A percentile compares a stretch with the other conserved stretches of the same genome.
Evolutionary conservation across 2,797 vertebrate species (phyloP).

Genomic region (Yasuhikotakia modesta): DNA sequence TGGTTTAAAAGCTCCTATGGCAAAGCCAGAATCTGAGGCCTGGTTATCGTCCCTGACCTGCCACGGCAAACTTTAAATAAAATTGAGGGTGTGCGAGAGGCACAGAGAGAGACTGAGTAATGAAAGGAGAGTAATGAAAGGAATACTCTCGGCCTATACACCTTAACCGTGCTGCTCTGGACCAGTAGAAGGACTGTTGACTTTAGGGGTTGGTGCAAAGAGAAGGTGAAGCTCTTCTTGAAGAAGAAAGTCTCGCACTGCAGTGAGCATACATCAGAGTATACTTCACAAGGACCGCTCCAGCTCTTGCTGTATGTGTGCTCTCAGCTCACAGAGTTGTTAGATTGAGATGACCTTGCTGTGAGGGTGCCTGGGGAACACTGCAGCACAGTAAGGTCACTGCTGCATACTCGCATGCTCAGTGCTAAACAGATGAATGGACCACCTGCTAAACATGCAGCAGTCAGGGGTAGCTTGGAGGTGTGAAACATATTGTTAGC

Average conservation of each 20-base stretch:
- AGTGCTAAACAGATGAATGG: neutral
- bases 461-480: neutral
- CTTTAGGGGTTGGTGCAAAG: constrained; percentile 3
- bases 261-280: neutral
- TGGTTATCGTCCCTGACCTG: constrained; percentile 67
- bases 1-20: constrained; percentile 59
- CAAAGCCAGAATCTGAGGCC: constrained; percentile 53
- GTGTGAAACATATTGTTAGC: neutral
- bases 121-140: constrained; percentile 2
- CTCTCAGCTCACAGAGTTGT: constrained; percentile 7
- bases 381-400: constrained; percentile 25
- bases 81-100: neutral
- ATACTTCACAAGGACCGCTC: neutral
- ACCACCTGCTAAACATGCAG: constrained; percentile 3
- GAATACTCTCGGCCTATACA: neutral
- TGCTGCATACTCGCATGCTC: constrained; percentile 42
- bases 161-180: neutral
- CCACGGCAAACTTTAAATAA: constrained; percentile 50
- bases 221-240: constrained; percentile 7
- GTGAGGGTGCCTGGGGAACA: constrained; percentile 63
- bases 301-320: neutral
- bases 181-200: constrained; percentile 10
- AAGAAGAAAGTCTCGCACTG: neutral
- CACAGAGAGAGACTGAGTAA: neutral
- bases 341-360: constrained; percentile 73